Base-by-base conservation (phyloP, 2,113 vertebrate species). In the Mugil cephalus region DNA sequence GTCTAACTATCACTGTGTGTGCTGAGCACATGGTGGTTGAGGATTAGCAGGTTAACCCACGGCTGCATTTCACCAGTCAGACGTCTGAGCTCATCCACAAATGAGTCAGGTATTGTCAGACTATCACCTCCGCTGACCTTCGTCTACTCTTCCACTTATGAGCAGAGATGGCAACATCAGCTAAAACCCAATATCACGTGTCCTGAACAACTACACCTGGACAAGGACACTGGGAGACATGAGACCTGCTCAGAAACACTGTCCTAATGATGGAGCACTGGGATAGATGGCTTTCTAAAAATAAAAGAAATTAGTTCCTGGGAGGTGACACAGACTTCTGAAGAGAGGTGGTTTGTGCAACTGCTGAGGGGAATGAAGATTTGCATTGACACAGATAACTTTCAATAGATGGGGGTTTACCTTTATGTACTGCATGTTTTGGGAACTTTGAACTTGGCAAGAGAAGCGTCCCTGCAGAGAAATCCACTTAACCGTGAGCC, bases 211-310 rank as follows among this genome's bases (percentile, higher is more conserved):
- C 71, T 72, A 56, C 69, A 77, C 69, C 69, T 64, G 64, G 74
- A 69, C 78, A 84, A 84, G 79, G 86, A 83, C 79, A 54, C 58
- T 34, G 69, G 68, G 18, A 74, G 69, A 77, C 68, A 80, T 46
- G 19, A 72, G 69, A 69, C 43, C 65, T 56, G 77, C 65, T 61
- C 21, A 46, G 35, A 39, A 55, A 72, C 61, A 15, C 21, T 53
- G 78, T 82, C 73, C 86, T 50, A 35, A 68, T 61, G 74, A 72
- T 52, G n/a, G 66, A 79, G 77, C 62, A 62, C 80, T 65, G 73
- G 88, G 83, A 87, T 83, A 82, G 84, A 77, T 77, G 80, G 77
- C 54, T 21, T 75, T 83, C 88, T 89, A 87, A 89, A 88, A 83
- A 87, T 80, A 90, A 73, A 78, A 38, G 46, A 58, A 64, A 85